Evolutionary conservation across 2,113 vertebrate genomes (phyloP).

Genomic region (Excalfactoria chinensis): DNA sequence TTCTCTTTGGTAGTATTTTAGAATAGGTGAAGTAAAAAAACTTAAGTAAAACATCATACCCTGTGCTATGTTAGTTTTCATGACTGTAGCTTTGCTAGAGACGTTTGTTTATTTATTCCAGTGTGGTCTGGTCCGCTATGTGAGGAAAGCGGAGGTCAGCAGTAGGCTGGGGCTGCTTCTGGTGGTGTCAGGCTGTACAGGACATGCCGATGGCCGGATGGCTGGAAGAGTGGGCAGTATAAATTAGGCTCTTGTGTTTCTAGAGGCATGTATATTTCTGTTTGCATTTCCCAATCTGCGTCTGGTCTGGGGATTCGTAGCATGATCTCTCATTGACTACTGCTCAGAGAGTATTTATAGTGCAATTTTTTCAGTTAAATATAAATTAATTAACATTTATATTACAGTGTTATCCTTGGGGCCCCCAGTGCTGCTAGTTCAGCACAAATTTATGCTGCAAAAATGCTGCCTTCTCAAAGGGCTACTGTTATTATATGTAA

Average conservation of each 20-base stretch:
- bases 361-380: conserved; percentile 1
- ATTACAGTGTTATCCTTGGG: not conserved
- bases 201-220: too few relatives aligned
- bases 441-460: not conserved
- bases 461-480: conserved; percentile 8
- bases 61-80: not conserved
- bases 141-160: rapidly evolving
- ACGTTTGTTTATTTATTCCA: not conserved
- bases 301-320: not conserved
- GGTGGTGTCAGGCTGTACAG: not conserved
- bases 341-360: not conserved
- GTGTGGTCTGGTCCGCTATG: not conserved
- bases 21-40: not conserved
- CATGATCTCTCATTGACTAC: not conserved
- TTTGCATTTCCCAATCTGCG: not conserved
- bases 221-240: rapidly evolving
- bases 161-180: not conserved
- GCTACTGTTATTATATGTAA: not conserved
- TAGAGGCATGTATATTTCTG: not conserved
- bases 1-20: not conserved
- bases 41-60: not conserved
- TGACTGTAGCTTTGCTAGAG: not conserved
- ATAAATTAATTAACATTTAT: conserved; percentile 56
- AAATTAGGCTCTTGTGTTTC: not conserved
- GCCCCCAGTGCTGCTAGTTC: not conserved